Percentiles rank a stretch among this genome's conserved stretches.
Evolutionary conservation across 2,888 invertebrate genomes (phyloP).

Genomic region (Syrphus vitripennis): DNA sequence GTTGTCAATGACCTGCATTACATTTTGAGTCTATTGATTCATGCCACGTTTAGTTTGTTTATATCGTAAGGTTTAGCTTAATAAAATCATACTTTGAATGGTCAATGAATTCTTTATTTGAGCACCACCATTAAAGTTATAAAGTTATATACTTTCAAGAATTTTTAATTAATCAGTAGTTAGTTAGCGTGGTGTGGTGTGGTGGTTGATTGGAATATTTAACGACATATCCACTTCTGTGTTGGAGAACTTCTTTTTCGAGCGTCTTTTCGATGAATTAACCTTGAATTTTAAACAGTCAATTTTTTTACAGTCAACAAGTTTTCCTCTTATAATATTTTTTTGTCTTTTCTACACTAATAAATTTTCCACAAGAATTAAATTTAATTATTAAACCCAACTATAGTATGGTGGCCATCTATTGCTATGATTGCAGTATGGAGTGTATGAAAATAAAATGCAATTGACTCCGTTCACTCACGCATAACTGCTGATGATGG

Average conservation of each 20-base stretch:
- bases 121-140: background rate
- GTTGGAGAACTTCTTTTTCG: constrained; percentile 28
- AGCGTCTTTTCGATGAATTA: constrained; percentile 14
- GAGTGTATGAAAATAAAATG: constrained; percentile 5
- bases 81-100: constrained; percentile 9
- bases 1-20: constrained; percentile 68
- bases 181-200: background rate
- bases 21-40: constrained; percentile 43
- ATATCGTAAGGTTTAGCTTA: constrained; percentile 10
- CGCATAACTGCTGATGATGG: constrained; percentile 24
- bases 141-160: constrained; percentile 17
- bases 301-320: background rate
- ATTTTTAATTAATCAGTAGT: constrained; percentile 38
- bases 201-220: constrained; percentile 35
- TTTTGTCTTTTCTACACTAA: background rate
- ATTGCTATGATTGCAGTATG: constrained; percentile 19
- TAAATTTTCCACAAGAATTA: constrained; percentile 1
- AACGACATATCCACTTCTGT: constrained; percentile 7
- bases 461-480: constrained; percentile 32
- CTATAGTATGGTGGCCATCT: background rate
- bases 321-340: background rate
- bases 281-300: constrained; percentile 38
- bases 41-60: constrained; percentile 55
- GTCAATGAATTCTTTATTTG: constrained; percentile 41
- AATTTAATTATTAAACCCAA: constrained; percentile 22